Evolutionary conservation across 37 sponge, comb jelly and placozoan species (phyloP).

Genomic region (Dysidea cf. avara): DNA sequence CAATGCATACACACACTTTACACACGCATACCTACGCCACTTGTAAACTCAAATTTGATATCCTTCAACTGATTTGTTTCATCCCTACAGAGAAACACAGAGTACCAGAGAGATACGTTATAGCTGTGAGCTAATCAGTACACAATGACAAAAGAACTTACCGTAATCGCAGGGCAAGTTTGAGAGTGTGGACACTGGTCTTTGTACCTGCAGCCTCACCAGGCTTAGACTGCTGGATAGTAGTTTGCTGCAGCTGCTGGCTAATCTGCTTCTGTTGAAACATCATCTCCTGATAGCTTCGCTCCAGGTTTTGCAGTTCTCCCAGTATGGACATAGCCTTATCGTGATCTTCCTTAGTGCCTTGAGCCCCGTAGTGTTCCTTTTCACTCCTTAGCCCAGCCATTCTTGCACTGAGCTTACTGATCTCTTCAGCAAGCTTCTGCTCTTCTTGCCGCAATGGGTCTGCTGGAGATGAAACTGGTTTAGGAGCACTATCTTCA

Average conservation of each 20-base stretch:
- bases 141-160: too few relatives aligned
- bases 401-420: too few relatives aligned
- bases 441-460: too few relatives aligned
- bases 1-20: background rate
- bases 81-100: too few relatives aligned
- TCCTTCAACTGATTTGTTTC: slow-evolving; percentile 80
- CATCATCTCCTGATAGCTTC: slow-evolving; percentile 38
- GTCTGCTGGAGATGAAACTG: too few relatives aligned
- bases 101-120: too few relatives aligned
- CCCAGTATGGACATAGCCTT: slow-evolving; percentile 8
- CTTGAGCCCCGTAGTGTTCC: slow-evolving; percentile 2
- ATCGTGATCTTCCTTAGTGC: slow-evolving; percentile 13
- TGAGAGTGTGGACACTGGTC: slow-evolving; percentile 6
- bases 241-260: slow-evolving; percentile 11
- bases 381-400: background rate
- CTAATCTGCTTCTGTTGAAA: slow-evolving; percentile 43
- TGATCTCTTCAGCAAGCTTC: too few relatives aligned
- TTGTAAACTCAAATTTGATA: slow-evolving; percentile 80
- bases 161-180: slow-evolving; percentile 65
- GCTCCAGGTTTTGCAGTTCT: slow-evolving; percentile 32
- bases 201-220: slow-evolving; percentile 5
- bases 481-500: too few relatives aligned
- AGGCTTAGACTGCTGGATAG: slow-evolving; percentile 2
- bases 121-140: too few relatives aligned
- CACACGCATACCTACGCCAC: slow-evolving; percentile 51